A percentile compares a stretch with the other conserved stretches of the same genome.
Evolutionary conservation across 2,797 vertebrate genomes (phyloP).

Genomic region (Leptatherina wallacei): DNA sequence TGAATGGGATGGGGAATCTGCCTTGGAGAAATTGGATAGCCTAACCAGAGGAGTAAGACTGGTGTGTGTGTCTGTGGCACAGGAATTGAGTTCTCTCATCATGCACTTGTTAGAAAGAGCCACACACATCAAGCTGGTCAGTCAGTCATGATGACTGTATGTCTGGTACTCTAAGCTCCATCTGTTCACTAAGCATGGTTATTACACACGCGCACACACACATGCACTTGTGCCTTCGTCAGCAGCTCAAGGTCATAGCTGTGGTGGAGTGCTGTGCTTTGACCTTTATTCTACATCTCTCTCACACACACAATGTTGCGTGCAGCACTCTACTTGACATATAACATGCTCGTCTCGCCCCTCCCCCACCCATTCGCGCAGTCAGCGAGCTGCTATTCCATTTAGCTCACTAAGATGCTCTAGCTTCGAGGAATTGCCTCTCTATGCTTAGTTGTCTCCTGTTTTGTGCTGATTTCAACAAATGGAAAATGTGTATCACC

Average conservation of each 20-base stretch:
- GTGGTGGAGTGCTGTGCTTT: conserved; percentile 67
- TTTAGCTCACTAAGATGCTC: conserved; percentile 37
- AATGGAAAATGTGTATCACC: not conserved
- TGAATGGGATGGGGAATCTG: conserved; percentile 57
- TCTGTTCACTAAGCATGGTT: conserved; percentile 82
- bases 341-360: conserved; percentile 72
- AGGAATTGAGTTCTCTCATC: conserved; percentile 46
- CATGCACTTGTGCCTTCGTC: conserved; percentile 50
- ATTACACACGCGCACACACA: conserved; percentile 64
- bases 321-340: conserved; percentile 75
- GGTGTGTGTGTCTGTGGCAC: conserved; percentile 20
- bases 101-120: conserved; percentile 74
- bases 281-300: conserved; percentile 78
- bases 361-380: conserved; percentile 53
- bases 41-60: conserved; percentile 36
- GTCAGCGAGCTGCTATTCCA: conserved; percentile 48
- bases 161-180: conserved; percentile 81
- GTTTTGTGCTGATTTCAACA: conserved; percentile 1
- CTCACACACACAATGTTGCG: conserved; percentile 53
- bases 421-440: conserved; percentile 50
- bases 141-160: conserved; percentile 80
- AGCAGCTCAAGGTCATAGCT: conserved; percentile 80
- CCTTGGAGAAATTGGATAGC: conserved; percentile 64
- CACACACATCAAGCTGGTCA: conserved; percentile 58
- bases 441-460: not conserved